Evolutionary conservation across 2,888 invertebrate genomes (phyloP), one percentile per base, ranked within the genome.

Genomic region (Amorpha juglandis): DNA sequence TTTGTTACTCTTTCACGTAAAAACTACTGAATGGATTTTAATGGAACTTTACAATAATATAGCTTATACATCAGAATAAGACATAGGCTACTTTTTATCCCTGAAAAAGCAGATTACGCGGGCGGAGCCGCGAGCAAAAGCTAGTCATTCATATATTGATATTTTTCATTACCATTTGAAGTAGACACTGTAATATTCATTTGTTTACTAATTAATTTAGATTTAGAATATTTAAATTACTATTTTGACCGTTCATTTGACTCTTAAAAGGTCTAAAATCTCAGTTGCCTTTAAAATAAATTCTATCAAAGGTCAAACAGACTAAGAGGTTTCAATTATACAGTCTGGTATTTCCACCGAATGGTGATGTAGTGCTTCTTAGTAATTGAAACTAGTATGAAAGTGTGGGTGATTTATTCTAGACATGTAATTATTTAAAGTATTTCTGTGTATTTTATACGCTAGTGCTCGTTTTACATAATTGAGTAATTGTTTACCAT

Each of bases 271-370:
- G 35, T 38, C 38, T 9, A 55, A 19, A 19, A 6, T 6, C 12
- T 52, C 21, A 51, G 12, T 58, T 11, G 19, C 42, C 33, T 16
- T 16, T 19, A 11, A 58, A 19, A 58, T 42, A 19, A 42, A 42
- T 58, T 58, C 19, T 19, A 12, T 45, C 1, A 58, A 42, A 42
- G 19, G 42, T 42, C 19, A 11, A 42, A 42, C 19, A 19, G 38
- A 19, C 0, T 58, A 6, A 42, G 27, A 58, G 58, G 58, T 16
- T 42, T 42, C 42, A 58, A 58, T 58, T 58, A 58, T 58, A 58
- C 55, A 7, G 58, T 21, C 58, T 58, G 58, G 58, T 21, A 58
- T 21, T 58, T 58, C 42, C 12, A 52, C 11, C 14, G 12, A 58
- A 58, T 19, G 19, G 16, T 19, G 58, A 19, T 58, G 12, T 1